phyloP scores from a whole-genome alignment of 2,888 invertebrate species.

The Lycia hirtaria region DNA sequence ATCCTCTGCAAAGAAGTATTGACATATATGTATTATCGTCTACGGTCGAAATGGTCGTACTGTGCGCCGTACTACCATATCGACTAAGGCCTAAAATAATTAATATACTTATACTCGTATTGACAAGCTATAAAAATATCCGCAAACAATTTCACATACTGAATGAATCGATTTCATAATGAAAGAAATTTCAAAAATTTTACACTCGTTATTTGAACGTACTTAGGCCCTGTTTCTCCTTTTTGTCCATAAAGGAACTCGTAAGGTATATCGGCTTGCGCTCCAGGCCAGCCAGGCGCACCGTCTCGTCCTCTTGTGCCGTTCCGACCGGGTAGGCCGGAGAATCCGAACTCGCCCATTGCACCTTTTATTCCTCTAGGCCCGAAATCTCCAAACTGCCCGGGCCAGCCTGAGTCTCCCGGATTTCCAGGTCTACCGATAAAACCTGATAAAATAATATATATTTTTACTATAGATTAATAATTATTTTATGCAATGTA shows the following conservation, averaged over 20 bases:
- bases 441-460: slow-evolving; percentile 60
- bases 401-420: slow-evolving; percentile 74
- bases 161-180: too few relatives aligned
- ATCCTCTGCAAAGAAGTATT: slow-evolving; percentile 59
- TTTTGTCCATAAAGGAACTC: slow-evolving; percentile 73
- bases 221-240: slow-evolving; percentile 71
- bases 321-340: slow-evolving; percentile 77
- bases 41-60: background rate
- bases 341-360: slow-evolving; percentile 74
- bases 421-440: slow-evolving; percentile 71
- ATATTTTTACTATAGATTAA: background rate
- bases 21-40: background rate
- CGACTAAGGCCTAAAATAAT: too few relatives aligned
- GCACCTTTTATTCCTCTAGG: slow-evolving; percentile 63
- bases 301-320: slow-evolving; percentile 84
- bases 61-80: too few relatives aligned
- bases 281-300: slow-evolving; percentile 80
- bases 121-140: too few relatives aligned
- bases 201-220: too few relatives aligned
- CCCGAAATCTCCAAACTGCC: slow-evolving; percentile 61
- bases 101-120: too few relatives aligned
- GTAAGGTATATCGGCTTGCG: slow-evolving; percentile 63
- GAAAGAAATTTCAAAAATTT: too few relatives aligned
- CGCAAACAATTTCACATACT: too few relatives aligned
- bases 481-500: background rate